phyloP scores from a whole-genome alignment of 2,113 vertebrate species.

The Podarcis raffonei region DNA sequence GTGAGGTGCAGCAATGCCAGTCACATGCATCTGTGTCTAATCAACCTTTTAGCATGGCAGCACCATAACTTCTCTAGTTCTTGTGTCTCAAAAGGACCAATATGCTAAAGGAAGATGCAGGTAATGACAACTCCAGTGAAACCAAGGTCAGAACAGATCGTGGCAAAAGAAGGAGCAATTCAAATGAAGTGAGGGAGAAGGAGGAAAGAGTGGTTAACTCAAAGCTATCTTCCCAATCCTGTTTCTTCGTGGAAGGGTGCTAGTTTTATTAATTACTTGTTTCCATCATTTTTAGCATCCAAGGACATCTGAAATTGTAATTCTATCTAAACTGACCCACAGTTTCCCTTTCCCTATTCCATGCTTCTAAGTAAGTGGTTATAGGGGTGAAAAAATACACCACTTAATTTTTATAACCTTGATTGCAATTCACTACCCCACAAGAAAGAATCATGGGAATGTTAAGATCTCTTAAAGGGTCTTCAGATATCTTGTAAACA shows the following conservation, averaged over 20 bases:
- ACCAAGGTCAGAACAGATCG: not conserved
- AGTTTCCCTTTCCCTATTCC: not conserved
- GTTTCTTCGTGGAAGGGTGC: not conserved
- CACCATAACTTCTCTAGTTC: not conserved
- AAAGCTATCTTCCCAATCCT: not conserved
- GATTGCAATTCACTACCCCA: not conserved
- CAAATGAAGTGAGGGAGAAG: not conserved
- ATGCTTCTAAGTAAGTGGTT: not conserved
- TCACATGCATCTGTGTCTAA: too few species aligned
- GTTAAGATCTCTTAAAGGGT: not conserved
- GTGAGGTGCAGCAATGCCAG: too few species aligned
- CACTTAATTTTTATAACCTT: not conserved
- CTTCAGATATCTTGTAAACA: constrained; percentile 10
- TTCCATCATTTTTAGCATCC: not conserved
- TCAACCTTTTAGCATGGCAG: too few species aligned
- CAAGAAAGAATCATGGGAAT: not conserved
- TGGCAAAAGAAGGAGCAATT: not conserved
- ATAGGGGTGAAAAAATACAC: not conserved
- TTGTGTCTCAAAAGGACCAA: not conserved
- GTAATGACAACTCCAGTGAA: not conserved
- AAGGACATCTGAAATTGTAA: not conserved
- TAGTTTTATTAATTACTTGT: not conserved
- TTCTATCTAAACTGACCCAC: not conserved
- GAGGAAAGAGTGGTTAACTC: not conserved
- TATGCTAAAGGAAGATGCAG: not conserved